Evolutionary conservation across 2,888 invertebrate species (phyloP), one percentile per base, ranked within the genome.

Genomic region (Drosophila monieri): DNA sequence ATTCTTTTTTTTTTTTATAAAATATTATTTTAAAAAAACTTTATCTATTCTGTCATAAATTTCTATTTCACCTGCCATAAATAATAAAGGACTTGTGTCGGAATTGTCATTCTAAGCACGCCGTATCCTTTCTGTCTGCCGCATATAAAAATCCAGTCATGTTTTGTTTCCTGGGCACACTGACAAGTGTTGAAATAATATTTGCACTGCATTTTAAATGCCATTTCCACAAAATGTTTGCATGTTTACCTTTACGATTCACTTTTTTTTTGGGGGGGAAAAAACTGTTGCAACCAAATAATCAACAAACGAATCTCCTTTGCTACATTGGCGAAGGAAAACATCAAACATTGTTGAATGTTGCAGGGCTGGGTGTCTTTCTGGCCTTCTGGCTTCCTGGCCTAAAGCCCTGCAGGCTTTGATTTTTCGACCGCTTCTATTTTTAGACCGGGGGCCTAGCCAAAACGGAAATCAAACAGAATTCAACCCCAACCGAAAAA

Each of bases 391-490:
- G 39, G 23, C 27, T 52, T 18, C 23, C n/a, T 35, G 9, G 15
- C 37, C 4, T 18, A 21, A 18, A 32, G 2, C 18, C 18, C 32
- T 10, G 32, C 3, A 15, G 49, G 35, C 48, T 49, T 35, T 66
- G 60, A 52, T 52, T 54, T 58, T 58, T 49, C 32, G n/a, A n/a
- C 37, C 48, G 39, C 18, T 57, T 52, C 76, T 76, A 76, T 75
- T 72, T 75, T 67, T 60, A 59, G 61, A 49, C 5, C 6, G 3
- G 10, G 18, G 39, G 41, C 46, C 43, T 70, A 68, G 61, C 64
- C 56, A 27, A 61, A 78, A 47, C 72, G 78, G 68, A 76, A 78
- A 78, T 76, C 65, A 76, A 78, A 73, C 53, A 52, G 60, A 78
- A 58, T 72, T 53, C 39, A 52, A 54, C 23, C 53, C 46, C 56